A percentile compares a stretch with the other conserved stretches of the same genome.
These are phyloP conservation scores for Girardinichthys multiradiatus DNA, from an alignment of 2,113 vertebrate species.

Conservation along the genomic window DNA sequence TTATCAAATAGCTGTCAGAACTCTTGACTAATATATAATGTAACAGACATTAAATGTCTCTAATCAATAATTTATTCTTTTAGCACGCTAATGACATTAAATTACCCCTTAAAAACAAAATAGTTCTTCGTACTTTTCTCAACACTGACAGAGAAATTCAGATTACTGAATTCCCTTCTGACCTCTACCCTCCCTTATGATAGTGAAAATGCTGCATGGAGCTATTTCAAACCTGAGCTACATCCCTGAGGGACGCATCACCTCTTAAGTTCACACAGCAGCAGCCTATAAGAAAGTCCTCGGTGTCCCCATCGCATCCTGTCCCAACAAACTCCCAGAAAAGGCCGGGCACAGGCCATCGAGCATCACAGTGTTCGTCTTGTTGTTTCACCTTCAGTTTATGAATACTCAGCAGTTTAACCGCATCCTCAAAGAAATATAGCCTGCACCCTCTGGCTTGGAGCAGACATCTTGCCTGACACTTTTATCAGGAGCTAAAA, in stretches of 20 bases:
- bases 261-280: constrained; percentile 14
- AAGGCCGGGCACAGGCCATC: constrained; percentile 13
- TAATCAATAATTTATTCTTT: constrained; percentile 59
- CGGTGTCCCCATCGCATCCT: constrained; percentile 1
- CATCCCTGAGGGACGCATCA: constrained; percentile 19
- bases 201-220: constrained; percentile 40
- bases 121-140: constrained; percentile 10
- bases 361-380: constrained; percentile 38
- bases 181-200: constrained; percentile 33
- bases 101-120: constrained; percentile 22
- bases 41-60: constrained; percentile 47
- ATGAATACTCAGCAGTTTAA: constrained; percentile 42
- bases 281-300: constrained; percentile 1
- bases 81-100: neutral
- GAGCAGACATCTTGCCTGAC: constrained; percentile 42
- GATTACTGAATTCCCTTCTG: constrained; percentile 33
- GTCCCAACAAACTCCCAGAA: constrained; percentile 26
- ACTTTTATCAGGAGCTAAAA: constrained; percentile 54
- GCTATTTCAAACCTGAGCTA: constrained; percentile 30
- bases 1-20: constrained; percentile 51
- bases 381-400: constrained; percentile 31
- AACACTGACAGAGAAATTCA: constrained; percentile 38
- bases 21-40: constrained; percentile 49
- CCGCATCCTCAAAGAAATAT: constrained; percentile 37
- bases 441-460: constrained; percentile 21